phyloP scores from a whole-genome alignment of 2,797 vertebrate species.

The Gallirallus australis region DNA sequence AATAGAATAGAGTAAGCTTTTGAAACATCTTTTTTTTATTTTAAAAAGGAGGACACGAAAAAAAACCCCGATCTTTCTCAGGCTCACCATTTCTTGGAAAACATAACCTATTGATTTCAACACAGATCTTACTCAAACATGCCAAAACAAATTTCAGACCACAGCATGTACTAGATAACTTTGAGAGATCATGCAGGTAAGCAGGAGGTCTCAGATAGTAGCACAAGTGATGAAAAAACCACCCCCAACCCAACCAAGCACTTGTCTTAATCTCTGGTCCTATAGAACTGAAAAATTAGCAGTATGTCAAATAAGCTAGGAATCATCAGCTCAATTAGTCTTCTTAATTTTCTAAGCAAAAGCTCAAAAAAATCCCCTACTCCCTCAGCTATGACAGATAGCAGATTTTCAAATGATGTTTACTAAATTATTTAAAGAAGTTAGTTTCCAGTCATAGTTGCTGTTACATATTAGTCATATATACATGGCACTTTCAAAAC shows the following conservation, averaged over 20 bases:
- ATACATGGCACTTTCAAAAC: background rate
- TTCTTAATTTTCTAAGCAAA: background rate
- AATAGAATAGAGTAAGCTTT: background rate
- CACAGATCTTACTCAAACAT: background rate
- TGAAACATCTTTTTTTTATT: background rate
- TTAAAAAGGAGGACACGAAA: background rate
- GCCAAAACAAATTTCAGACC: background rate
- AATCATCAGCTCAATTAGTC: background rate
- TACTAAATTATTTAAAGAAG: background rate
- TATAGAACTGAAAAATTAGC: background rate
- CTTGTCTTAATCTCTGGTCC: background rate
- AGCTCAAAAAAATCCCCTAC: background rate
- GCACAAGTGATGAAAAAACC: background rate
- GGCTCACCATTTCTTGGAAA: background rate
- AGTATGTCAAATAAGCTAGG: background rate
- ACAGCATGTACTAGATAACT: background rate
- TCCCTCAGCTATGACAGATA: background rate
- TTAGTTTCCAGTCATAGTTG: background rate
- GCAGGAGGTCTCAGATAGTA: background rate
- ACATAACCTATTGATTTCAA: background rate
- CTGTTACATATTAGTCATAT: background rate
- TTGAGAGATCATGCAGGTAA: background rate
- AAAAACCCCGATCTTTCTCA: background rate
- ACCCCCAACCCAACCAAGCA: no score
- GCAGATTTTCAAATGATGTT: background rate